Evolutionary conservation across 2,888 invertebrate species (phyloP), one percentile per base, ranked within the genome.

Genomic region (Tillus elongatus): DNA sequence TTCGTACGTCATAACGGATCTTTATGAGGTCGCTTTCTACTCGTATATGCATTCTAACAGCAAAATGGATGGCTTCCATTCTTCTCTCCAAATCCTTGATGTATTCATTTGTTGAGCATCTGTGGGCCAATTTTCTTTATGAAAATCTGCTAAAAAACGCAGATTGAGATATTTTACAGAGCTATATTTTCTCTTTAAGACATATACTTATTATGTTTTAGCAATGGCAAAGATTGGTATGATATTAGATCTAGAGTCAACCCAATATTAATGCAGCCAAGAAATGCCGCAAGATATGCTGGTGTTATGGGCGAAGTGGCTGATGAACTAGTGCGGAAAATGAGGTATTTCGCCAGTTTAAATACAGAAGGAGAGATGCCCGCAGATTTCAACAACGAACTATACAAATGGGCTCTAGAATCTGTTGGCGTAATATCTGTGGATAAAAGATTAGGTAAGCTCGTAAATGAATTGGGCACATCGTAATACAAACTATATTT

Each of bases 391-490:
- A 55, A 63, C 19, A 57, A 66, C 11, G 74, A 77, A 60, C 56
- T 77, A 12, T 70, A 70, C 19, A 75, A 73, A 55, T 81, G 77
- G 75, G 70, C 76, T 2, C 56, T 81, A 35, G 81, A 81, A 61
- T 75, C 72, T 0, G 64, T 27, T 2, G 59, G 60, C 3, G 52
- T 59, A 1, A 57, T 70, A n/a, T 67, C 67, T 0, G 43, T 69
- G 13, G 64, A 70, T 39, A 61, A 36, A 40, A 37, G 53, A 39
- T 44, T 60, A 31, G 60, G 60, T 53, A 50, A 36, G 19, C 15
- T 9, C 30, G 11, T 6, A 6, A 10, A n/a, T 4, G 6, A 29
- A 11, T 24, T 6, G 6, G 24, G 24, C 24, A 8, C 6, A 6
- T n/a, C n/a, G 6, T 6, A 19, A 19, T 6, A 19, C 6, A 19